Percentiles rank a stretch among this genome's conserved stretches.
Evolutionary conservation across 2,113 vertebrate genomes (phyloP).

Genomic region (Cottus gobio): DNA sequence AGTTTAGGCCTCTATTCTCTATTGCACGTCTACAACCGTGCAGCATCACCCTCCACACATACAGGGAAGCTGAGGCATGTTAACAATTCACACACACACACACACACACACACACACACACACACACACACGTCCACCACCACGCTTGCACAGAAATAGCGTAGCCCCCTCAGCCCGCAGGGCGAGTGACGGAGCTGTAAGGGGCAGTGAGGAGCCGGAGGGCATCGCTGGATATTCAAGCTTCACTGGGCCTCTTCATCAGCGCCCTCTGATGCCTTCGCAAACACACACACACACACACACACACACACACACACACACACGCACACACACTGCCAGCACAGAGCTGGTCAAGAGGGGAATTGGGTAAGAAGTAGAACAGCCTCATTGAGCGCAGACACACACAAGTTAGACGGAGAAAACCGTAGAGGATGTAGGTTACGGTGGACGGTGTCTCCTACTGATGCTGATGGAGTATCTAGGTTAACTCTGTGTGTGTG

Average conservation of each 20-base stretch:
- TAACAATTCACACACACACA: conserved; percentile 23
- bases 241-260: conserved; percentile 74
- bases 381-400: conserved; percentile 47
- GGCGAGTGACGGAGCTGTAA: conserved; percentile 59
- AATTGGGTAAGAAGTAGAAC: conserved; percentile 53
- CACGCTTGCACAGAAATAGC: conserved; percentile 34
- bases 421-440: conserved; percentile 52
- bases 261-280: conserved; percentile 66
- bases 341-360: conserved; percentile 26
- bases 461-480: conserved; percentile 29
- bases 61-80: background rate
- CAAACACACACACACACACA: conserved; percentile 3
- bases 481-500: conserved; percentile 22
- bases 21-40: background rate
- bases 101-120: background rate
- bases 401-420: conserved; percentile 25
- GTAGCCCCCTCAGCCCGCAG: conserved; percentile 35
- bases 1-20: conserved; percentile 4
- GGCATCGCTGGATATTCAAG: conserved; percentile 68
- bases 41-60: background rate
- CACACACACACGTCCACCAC: background rate
- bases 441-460: conserved; percentile 25
- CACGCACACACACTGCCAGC: conserved; percentile 38
- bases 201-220: conserved; percentile 45
- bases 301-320: background rate